Conservation (phyloP, 37 sponge, comb jelly and placozoan genomes). For the Hexactinellida sp. region DNA sequence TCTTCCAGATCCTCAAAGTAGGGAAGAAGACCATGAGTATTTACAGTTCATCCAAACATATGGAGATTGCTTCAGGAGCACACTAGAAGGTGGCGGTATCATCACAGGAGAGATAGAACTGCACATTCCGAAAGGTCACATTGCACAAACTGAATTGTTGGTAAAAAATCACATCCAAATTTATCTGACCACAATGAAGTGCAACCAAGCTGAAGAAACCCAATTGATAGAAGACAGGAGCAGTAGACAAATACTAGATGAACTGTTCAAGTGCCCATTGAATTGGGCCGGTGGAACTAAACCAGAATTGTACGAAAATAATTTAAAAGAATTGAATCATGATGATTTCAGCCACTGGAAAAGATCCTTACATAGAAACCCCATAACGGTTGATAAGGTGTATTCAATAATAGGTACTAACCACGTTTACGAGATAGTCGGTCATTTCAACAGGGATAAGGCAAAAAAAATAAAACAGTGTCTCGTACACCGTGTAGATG, state of each 20-base stretch:
- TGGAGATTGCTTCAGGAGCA: neutral
- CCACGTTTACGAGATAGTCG: neutral
- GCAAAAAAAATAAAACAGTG: neutral
- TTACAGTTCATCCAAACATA: neutral
- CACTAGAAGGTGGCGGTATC: slow-evolving; percentile 1
- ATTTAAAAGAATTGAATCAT: neutral
- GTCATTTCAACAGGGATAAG: neutral
- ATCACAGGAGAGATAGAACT: neutral
- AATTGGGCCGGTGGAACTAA: neutral
- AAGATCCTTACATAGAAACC: neutral
- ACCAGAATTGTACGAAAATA: neutral
- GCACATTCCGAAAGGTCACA: neutral
- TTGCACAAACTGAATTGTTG: neutral
- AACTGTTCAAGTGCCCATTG: neutral
- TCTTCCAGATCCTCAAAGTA: neutral
- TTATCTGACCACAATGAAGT: neutral
- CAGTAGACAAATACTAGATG: neutral
- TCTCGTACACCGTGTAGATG: neutral
- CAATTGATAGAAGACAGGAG: neutral
- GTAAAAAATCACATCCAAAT: neutral
- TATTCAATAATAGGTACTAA: neutral
- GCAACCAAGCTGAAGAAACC: neutral
- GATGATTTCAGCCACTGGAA: neutral
- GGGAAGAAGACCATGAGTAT: neutral
- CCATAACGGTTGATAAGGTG: neutral